These are phyloP conservation scores for Oscheius sp. DNA, from an alignment of 2,888 invertebrate genomes.

Conservation along the genomic window DNA sequence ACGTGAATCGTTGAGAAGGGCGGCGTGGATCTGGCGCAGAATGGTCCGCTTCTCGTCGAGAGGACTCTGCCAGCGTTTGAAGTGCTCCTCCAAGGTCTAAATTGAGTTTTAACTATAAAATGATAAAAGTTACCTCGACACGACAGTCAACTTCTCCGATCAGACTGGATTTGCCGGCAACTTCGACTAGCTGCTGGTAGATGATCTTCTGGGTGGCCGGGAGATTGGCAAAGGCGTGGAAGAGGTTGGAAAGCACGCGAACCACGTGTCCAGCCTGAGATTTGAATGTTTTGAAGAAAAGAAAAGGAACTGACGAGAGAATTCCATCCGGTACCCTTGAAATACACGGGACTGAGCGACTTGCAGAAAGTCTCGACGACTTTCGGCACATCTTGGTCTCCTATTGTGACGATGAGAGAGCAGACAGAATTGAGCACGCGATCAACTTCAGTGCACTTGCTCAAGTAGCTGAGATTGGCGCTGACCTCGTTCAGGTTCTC, in stretches of 20 bases:
- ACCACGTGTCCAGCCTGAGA: constrained; percentile 66
- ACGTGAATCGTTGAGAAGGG: constrained; percentile 79
- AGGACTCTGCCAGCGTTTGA: constrained; percentile 56
- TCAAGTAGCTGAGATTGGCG: constrained; percentile 27
- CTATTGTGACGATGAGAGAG: constrained; percentile 89
- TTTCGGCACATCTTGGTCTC: constrained; percentile 87
- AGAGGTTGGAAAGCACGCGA: constrained; percentile 87
- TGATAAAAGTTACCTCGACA: constrained; percentile 36
- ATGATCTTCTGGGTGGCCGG: constrained; percentile 87
- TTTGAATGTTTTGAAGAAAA: background rate
- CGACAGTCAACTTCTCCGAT: constrained; percentile 51
- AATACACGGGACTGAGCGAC: constrained; percentile 43
- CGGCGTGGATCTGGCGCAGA: constrained; percentile 62
- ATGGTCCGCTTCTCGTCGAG: constrained; percentile 58
- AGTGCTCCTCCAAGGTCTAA: constrained; percentile 44
- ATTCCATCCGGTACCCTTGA: constrained; percentile 64
- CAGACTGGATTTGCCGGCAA: constrained; percentile 47
- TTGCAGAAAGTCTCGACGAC: constrained; percentile 80
- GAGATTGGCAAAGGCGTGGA: constrained; percentile 87
- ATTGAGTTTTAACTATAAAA: background rate
- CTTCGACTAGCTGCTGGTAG: constrained; percentile 53
- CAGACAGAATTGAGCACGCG: constrained; percentile 94
- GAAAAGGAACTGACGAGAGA: constrained; percentile 49
- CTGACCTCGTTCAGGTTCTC: constrained; percentile 54
- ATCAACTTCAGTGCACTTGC: constrained; percentile 82